phyloP scores from a whole-genome alignment of 2,113 vertebrate genomes.

The Electrona antarctica region DNA sequence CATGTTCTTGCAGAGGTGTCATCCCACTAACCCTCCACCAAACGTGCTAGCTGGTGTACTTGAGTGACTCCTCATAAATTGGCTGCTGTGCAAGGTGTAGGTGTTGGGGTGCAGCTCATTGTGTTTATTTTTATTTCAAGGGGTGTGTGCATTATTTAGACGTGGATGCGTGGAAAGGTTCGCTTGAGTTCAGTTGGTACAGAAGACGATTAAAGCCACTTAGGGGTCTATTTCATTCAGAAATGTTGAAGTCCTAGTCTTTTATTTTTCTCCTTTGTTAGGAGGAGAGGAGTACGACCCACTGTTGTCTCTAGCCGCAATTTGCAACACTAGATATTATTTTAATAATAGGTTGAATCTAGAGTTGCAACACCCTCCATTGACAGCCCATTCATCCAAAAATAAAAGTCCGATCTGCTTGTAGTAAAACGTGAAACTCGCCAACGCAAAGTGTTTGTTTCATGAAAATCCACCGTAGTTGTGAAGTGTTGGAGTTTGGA shows the following conservation, averaged over 20 bases:
- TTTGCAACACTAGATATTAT: too few species aligned
- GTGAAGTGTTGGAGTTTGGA: too few species aligned
- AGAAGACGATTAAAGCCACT: slow-evolving; percentile 29
- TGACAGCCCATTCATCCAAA: too few species aligned
- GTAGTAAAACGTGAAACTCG: too few species aligned
- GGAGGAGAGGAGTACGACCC: slow-evolving; percentile 26
- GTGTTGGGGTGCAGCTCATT: neutral
- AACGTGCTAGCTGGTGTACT: slow-evolving; percentile 19
- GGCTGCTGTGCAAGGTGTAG: neutral
- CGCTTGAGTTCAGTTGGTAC: slow-evolving; percentile 31
- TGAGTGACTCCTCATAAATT: neutral
- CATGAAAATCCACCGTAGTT: too few species aligned
- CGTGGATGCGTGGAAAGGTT: slow-evolving; percentile 32
- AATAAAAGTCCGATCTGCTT: too few species aligned
- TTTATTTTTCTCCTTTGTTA: slow-evolving; percentile 31
- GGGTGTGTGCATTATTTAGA: slow-evolving; percentile 52
- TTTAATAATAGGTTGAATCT: too few species aligned
- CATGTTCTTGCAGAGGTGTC: slow-evolving; percentile 17
- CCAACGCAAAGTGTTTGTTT: too few species aligned
- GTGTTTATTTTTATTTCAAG: slow-evolving; percentile 27
- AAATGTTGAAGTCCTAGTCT: slow-evolving; percentile 16
- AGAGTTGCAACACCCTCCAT: too few species aligned
- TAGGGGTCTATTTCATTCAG: slow-evolving; percentile 28
- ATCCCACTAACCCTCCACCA: neutral
- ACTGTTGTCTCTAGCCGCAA: neutral